phyloP scores from a whole-genome alignment of 2,888 invertebrate genomes.

The Epistrophe eligans region DNA sequence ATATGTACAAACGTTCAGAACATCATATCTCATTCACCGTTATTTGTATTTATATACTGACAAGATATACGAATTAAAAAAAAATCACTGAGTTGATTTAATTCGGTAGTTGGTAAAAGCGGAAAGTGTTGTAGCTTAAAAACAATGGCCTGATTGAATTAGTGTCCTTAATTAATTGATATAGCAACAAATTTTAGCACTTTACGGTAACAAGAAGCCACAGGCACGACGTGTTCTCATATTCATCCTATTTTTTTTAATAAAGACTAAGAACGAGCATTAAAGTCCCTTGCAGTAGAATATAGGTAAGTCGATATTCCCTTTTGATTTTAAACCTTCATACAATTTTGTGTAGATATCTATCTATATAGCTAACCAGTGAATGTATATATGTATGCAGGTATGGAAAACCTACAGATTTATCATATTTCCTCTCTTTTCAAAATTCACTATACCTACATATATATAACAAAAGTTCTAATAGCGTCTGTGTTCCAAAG shows the following conservation, averaged over 20 bases:
- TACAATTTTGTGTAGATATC: background rate
- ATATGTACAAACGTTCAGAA: background rate
- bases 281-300: background rate
- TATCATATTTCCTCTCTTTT: conserved; percentile 33
- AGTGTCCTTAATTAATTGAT: conserved; percentile 11
- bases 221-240: background rate
- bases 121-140: conserved; percentile 7
- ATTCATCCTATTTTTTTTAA: background rate
- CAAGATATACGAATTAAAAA: conserved; percentile 9
- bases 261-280: background rate
- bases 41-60: conserved; percentile 15
- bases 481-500: background rate
- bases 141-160: conserved; percentile 12
- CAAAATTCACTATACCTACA: background rate
- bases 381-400: background rate
- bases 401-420: conserved; percentile 32
- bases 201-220: background rate
- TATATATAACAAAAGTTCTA: conserved; percentile 42
- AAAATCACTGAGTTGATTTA: background rate
- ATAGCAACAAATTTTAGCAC: conserved; percentile 33
- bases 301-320: background rate
- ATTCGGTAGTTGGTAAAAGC: background rate
- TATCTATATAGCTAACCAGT: conserved; percentile 26
- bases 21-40: background rate
- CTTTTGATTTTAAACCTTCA: conserved; percentile 29